Conservation (phyloP, 1,140 invertebrate genomes). For the Drosophila pseudoobscura region DNA sequence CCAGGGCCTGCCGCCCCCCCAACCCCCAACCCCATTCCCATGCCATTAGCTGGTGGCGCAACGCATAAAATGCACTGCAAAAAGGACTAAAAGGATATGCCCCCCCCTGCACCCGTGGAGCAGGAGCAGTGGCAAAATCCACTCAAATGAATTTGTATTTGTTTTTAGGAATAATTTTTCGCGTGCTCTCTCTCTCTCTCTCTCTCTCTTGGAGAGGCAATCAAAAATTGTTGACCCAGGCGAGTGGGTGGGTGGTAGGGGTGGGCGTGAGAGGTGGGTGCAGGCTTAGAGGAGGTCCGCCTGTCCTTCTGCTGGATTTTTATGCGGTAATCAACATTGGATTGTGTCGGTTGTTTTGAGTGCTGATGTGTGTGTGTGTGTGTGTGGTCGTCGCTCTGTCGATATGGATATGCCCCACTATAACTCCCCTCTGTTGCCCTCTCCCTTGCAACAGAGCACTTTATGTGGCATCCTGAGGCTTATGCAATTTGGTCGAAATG, state of each 20-base stretch:
- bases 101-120: background rate
- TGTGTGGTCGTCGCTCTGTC: background rate
- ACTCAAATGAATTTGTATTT: constrained; percentile 80
- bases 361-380: constrained; percentile 51
- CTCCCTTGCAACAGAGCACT: constrained; percentile 18
- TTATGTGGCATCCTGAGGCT: constrained; percentile 52
- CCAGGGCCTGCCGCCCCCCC: constrained; percentile 15
- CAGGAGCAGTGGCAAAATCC: constrained; percentile 55
- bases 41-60: constrained; percentile 57
- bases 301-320: constrained; percentile 57
- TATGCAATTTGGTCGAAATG: constrained; percentile 58
- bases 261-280: constrained; percentile 10
- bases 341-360: constrained; percentile 71
- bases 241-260: constrained; percentile 29
- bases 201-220: constrained; percentile 37
- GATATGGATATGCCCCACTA: constrained; percentile 35
- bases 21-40: constrained; percentile 5
- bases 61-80: constrained; percentile 69
- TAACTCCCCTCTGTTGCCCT: constrained; percentile 46
- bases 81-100: constrained; percentile 64
- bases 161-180: constrained; percentile 77
- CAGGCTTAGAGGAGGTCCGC: constrained; percentile 15
- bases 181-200: constrained; percentile 6
- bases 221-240: constrained; percentile 69
- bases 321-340: constrained; percentile 78